Conservation (phyloP, 1,140 invertebrate species). For the Semibalanus balanoides region DNA sequence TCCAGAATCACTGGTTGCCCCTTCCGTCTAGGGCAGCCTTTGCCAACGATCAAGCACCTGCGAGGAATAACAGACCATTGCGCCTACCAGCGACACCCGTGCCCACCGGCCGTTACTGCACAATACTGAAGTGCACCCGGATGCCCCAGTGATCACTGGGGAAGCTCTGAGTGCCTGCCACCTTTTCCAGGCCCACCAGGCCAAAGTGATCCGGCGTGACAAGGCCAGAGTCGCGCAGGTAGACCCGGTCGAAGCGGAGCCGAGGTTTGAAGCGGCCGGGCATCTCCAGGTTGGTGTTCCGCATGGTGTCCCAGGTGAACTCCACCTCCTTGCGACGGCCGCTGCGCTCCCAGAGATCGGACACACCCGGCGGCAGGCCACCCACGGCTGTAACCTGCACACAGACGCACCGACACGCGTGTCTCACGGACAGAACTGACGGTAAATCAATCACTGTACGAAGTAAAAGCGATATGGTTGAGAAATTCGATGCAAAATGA, state of each 20-base stretch:
- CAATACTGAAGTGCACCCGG: slow-evolving; percentile 29
- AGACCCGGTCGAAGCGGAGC: slow-evolving; percentile 43
- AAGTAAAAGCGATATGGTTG: too few relatives aligned
- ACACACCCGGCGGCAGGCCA: slow-evolving; percentile 32
- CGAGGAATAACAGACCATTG: too few relatives aligned
- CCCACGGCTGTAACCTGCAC: slow-evolving; percentile 30
- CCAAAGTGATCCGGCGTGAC: slow-evolving; percentile 38
- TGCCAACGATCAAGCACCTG: too few relatives aligned
- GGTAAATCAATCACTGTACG: too few relatives aligned
- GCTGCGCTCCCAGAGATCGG: slow-evolving; percentile 40
- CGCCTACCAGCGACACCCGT: too few relatives aligned
- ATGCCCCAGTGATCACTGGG: slow-evolving; percentile 49
- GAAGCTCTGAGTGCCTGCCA: slow-evolving; percentile 37
- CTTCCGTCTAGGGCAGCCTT: too few relatives aligned
- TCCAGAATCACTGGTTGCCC: too few relatives aligned
- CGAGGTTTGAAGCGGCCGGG: slow-evolving; percentile 30
- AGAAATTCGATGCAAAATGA: too few relatives aligned
- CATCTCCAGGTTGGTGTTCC: slow-evolving; percentile 25
- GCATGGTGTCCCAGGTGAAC: slow-evolving; percentile 42
- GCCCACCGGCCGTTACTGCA: not conserved
- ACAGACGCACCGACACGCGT: slow-evolving; percentile 6
- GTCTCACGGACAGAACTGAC: too few relatives aligned
- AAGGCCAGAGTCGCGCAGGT: slow-evolving; percentile 26
- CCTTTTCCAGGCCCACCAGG: slow-evolving; percentile 39
- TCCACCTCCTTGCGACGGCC: slow-evolving; percentile 37